Evolutionary conservation across 2,888 invertebrate genomes (phyloP).

Genomic region (Morpho deidamia): DNA sequence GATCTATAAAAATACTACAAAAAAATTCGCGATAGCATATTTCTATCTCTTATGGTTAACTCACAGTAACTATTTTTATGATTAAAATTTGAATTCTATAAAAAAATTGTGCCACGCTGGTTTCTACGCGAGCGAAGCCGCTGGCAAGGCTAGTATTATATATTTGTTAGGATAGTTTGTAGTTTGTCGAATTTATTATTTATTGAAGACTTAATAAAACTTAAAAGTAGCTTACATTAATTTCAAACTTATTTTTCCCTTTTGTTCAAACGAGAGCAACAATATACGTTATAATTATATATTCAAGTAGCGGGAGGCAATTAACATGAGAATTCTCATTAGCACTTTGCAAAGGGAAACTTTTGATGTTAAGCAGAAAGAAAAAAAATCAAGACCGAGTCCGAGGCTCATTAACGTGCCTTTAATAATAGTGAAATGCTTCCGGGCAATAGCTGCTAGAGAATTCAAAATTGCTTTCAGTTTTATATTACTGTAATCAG

Average conservation of each 20-base stretch:
- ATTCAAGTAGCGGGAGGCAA: conserved; percentile 62
- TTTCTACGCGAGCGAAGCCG: too few relatives aligned
- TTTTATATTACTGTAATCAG: background rate
- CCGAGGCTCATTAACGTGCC: conserved; percentile 66
- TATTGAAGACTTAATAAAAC: background rate
- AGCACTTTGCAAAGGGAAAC: conserved; percentile 67
- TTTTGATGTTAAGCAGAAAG: conserved; percentile 68
- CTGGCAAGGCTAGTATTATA: too few relatives aligned
- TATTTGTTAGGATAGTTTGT: too few relatives aligned
- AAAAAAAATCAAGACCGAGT: conserved; percentile 62
- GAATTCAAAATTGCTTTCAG: conserved; percentile 12
- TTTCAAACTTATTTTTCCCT: conserved; percentile 46
- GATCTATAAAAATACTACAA: too few relatives aligned
- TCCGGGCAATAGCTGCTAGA: conserved; percentile 38
- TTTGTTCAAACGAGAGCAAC: conserved; percentile 52
- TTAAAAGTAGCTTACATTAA: too few relatives aligned
- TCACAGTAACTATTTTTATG: too few relatives aligned
- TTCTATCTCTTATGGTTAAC: too few relatives aligned
- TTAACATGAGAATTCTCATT: conserved; percentile 73
- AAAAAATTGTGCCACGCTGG: too few relatives aligned
- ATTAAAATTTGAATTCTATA: too few relatives aligned
- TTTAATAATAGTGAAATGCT: conserved; percentile 56
- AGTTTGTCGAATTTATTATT: background rate
- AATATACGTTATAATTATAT: conserved; percentile 67
- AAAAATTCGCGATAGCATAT: too few relatives aligned